Percentiles rank a stretch among this genome's conserved stretches.
These are phyloP conservation scores for Stictonetta naevosa DNA, from an alignment of 2,113 vertebrate species.

Conservation along the genomic window DNA sequence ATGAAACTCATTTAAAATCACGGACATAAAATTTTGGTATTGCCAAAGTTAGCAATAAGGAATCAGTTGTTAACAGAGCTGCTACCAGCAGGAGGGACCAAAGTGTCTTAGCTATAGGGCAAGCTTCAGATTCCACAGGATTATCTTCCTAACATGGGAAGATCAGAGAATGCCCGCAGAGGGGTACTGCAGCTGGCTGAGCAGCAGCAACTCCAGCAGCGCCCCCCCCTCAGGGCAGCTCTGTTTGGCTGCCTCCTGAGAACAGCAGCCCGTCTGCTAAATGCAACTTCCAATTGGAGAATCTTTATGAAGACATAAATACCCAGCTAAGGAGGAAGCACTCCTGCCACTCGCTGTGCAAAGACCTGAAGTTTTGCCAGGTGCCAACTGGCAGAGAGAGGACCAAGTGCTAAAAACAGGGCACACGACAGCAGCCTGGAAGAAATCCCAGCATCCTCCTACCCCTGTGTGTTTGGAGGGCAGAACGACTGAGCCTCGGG, in stretches of 20 bases:
- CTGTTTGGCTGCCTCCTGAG: neutral
- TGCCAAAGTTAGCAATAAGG: neutral
- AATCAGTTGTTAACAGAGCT: neutral
- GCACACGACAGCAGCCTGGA: neutral
- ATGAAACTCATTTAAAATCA: neutral
- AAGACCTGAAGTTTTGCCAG: neutral
- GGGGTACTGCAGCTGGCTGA: neutral
- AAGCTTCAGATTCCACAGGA: constrained; percentile 48
- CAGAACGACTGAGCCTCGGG: neutral
- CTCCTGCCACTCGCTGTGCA: neutral
- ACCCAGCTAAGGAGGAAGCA: neutral
- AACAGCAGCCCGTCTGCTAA: neutral
- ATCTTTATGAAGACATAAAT: neutral
- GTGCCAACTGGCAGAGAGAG: neutral
- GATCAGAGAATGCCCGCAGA: neutral
- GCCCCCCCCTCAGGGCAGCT: neutral
- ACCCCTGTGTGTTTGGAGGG: neutral
- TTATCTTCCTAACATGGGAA: constrained; percentile 61
- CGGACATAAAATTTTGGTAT: neutral
- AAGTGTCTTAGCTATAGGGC: neutral
- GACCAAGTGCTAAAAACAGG: neutral
- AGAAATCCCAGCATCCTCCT: neutral
- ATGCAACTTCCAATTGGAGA: fast-evolving
- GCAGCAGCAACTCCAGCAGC: neutral
- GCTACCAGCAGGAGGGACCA: constrained; percentile 23